phyloP scores from a whole-genome alignment of 2,113 vertebrate species.

The Pogona vitticeps region DNA sequence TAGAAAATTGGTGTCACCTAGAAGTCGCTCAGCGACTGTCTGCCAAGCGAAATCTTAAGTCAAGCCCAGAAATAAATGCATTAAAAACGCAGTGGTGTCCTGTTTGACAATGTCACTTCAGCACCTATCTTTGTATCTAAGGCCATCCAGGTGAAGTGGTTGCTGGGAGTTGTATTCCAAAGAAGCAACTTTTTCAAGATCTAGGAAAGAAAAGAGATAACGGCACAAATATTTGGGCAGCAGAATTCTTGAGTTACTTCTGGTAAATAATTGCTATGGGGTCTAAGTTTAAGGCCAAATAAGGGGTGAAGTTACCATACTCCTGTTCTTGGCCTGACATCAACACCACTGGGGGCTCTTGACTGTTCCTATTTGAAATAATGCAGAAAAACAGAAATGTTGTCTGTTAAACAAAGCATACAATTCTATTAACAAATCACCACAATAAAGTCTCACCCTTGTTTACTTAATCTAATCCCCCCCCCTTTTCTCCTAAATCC shows the following conservation, averaged over 20 bases:
- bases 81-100: not conserved
- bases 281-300: not conserved
- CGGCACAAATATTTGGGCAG: not conserved
- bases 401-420: too few species aligned
- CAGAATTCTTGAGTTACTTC: not conserved
- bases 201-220: not conserved
- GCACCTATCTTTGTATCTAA: not conserved
- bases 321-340: too few species aligned
- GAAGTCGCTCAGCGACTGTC: not conserved
- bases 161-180: not conserved
- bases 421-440: too few species aligned
- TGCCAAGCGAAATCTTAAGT: not conserved
- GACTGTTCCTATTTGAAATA: too few species aligned
- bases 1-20: not conserved
- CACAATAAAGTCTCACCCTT: too few species aligned
- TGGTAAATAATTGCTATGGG: not conserved
- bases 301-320: not conserved
- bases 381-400: too few species aligned
- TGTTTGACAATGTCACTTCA: not conserved
- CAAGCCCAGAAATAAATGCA: not conserved
- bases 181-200: not conserved
- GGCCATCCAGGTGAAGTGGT: not conserved
- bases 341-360: too few species aligned
- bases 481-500: too few species aligned
- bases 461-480: too few species aligned